Evolutionary conservation across 2,888 invertebrate genomes (phyloP).

Genomic region (Acronicta psi): DNA sequence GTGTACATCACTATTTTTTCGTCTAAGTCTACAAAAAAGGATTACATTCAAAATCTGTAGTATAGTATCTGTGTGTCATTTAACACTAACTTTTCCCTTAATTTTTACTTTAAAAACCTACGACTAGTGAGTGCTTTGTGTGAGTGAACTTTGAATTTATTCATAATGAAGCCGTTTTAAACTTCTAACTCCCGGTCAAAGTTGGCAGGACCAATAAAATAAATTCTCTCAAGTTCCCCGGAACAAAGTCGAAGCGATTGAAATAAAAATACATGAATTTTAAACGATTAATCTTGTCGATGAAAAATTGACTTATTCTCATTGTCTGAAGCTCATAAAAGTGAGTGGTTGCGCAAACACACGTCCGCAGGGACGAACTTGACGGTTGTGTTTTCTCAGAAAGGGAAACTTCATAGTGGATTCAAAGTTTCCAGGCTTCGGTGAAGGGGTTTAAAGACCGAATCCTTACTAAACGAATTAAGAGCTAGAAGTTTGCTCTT

Average conservation of each 20-base stretch:
- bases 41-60: too few relatives aligned
- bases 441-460: conserved; percentile 6
- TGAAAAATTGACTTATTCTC: conserved; percentile 77
- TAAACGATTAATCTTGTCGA: conserved; percentile 83
- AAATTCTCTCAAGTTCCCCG: conserved; percentile 34
- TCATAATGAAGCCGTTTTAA: conserved; percentile 29
- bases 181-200: conserved; percentile 25
- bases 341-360: conserved; percentile 77
- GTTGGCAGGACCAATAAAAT: conserved; percentile 28
- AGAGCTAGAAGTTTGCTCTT: conserved; percentile 1
- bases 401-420: conserved; percentile 18
- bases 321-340: conserved; percentile 74
- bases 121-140: conserved; percentile 22
- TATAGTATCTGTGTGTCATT: too few relatives aligned
- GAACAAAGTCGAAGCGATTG: conserved; percentile 40
- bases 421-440: conserved; percentile 1
- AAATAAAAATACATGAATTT: conserved; percentile 78
- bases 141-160: conserved; percentile 20
- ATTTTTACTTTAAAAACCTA: conserved; percentile 8
- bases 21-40: too few relatives aligned
- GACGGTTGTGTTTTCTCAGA: conserved; percentile 4
- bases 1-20: too few relatives aligned
- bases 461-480: conserved; percentile 31
- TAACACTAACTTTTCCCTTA: neutral
- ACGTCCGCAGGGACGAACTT: conserved; percentile 54